Conservation (phyloP, 1,140 invertebrate species). For the Brachionus angularis region DNA sequence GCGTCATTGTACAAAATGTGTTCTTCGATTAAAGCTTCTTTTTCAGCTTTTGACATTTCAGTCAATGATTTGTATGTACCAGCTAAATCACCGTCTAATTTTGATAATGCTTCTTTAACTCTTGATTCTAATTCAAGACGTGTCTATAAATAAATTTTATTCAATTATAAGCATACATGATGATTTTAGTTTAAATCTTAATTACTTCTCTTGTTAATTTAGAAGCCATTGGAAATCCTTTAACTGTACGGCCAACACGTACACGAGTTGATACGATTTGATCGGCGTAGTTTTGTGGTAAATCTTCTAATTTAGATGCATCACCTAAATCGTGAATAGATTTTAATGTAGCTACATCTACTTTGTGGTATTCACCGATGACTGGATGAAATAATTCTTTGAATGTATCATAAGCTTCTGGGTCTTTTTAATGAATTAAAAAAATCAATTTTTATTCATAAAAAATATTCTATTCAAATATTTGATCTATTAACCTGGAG, state of each 20-base stretch:
- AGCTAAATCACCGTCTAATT: slow-evolving; percentile 40
- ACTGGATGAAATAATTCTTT: slow-evolving; percentile 49
- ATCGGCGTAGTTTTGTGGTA: slow-evolving; percentile 11
- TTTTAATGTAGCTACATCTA: slow-evolving; percentile 42
- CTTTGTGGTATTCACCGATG: slow-evolving; percentile 51
- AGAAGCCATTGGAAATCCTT: slow-evolving; percentile 39
- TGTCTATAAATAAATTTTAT: background rate
- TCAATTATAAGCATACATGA: background rate
- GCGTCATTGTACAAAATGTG: slow-evolving; percentile 43
- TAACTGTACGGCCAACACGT: slow-evolving; percentile 24
- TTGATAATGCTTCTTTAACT: slow-evolving; percentile 30
- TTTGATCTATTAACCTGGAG: background rate
- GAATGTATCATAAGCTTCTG: slow-evolving; percentile 50
- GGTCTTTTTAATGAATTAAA: too few species aligned
- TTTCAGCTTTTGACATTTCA: slow-evolving; percentile 39
- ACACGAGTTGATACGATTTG: slow-evolving; percentile 43
- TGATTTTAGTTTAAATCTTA: background rate
- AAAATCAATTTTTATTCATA: background rate
- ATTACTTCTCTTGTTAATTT: slow-evolving; percentile 43
- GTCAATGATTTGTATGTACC: slow-evolving; percentile 44
- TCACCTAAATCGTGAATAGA: slow-evolving; percentile 42
- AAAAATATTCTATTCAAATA: background rate
- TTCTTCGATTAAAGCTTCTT: slow-evolving; percentile 40
- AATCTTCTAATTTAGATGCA: slow-evolving; percentile 24
- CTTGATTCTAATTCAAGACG: slow-evolving; percentile 37